Base-by-base conservation (phyloP, 2,888 invertebrate species). In the Lithophane leautieri region DNA sequence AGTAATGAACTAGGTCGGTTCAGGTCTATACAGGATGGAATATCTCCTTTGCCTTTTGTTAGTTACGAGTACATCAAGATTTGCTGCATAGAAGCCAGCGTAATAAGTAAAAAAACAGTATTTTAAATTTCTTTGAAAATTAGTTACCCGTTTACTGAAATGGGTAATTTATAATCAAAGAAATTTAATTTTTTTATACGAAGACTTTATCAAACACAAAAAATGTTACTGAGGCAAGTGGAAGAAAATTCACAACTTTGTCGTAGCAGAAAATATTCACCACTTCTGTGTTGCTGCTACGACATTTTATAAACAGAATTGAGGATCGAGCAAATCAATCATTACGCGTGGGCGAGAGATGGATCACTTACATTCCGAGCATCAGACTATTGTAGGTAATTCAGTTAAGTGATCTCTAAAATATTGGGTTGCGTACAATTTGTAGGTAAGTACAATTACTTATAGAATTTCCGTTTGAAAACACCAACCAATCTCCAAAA, bases 291-390 rank as follows among this genome's bases (percentile, higher is more conserved):
- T 47, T 65, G 12, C 65, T n/a, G n/a, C n/a, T n/a, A n/a, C n/a
- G n/a, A n/a, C n/a, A n/a, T n/a, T n/a, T n/a, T n/a, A n/a, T 40
- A 42, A 52, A 44, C 12, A 47, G 47, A 47, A 71, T n/a, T 42
- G 56, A 25, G 22, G n/a, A 73, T 19, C n/a, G 16, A 56, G 4
- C 28, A 73, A 73, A 78, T 78, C 74, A 73, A 80, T 78, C 44
- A 56, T 40, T 56, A 44, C 25, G 25, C 44, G 66, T 75, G 47
- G 66, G 73, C 56, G 80, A 16, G 34, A 73, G 76, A 70, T 58
- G 62, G 42, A 80, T 77, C 16, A 44, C 34, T 61, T 16, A 44
- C 25, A 52, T 63, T 58, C 4, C 42, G 54, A 50, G 60, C 19
- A 40, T 47, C 34, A 44, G 28, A 72, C 71, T 25, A 28, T 76